These are phyloP conservation scores for Ooceraea biroi DNA, from an alignment of 1,140 invertebrate species.

Conservation along the genomic window DNA sequence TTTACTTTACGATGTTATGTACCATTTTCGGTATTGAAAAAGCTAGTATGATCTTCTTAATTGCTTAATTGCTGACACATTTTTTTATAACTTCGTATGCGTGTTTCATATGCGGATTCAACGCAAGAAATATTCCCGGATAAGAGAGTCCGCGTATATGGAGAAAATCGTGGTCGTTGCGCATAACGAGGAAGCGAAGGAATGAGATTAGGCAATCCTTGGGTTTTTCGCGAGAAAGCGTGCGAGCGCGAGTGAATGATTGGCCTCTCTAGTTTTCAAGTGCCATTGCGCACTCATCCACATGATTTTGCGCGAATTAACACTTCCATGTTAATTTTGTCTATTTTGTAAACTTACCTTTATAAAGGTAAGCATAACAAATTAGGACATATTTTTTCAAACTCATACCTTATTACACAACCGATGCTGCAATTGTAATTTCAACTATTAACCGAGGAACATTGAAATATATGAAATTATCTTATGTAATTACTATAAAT, in stretches of 20 bases:
- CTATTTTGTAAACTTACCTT: constrained; percentile 6
- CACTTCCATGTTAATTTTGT: constrained; percentile 1
- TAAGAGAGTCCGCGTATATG: background rate
- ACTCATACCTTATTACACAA: constrained; percentile 6
- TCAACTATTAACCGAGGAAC: background rate
- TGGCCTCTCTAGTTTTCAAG: background rate
- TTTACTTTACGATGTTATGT: no score
- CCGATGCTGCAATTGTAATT: background rate
- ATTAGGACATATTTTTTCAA: constrained; percentile 15
- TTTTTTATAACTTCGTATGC: background rate
- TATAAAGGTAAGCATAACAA: background rate
- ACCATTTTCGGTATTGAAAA: no score
- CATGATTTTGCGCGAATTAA: constrained; percentile 29
- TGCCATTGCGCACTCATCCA: background rate
- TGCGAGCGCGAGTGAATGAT: constrained; percentile 10
- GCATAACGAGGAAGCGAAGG: constrained; percentile 28
- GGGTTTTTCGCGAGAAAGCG: constrained; percentile 47
- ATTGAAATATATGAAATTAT: background rate
- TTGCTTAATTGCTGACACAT: no score
- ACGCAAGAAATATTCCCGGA: background rate
- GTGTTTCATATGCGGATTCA: background rate
- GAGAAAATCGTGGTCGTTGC: constrained; percentile 23
- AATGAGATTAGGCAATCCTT: constrained; percentile 25
- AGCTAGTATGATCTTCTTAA: no score
- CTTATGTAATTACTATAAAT: no score